Conservation (phyloP, 2,888 invertebrate genomes). For the Parnassius mnemosyne region DNA sequence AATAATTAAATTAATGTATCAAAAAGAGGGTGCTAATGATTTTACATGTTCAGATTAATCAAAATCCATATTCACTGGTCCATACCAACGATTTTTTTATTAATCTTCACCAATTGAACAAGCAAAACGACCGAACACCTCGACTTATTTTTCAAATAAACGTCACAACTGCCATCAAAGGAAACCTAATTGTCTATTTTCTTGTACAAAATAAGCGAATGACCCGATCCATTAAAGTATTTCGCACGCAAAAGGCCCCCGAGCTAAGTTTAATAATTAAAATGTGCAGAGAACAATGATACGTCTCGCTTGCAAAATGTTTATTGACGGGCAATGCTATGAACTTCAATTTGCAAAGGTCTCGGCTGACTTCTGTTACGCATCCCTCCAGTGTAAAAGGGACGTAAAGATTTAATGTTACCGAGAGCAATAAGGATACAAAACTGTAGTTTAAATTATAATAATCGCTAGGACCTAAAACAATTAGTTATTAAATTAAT, state of each 20-base stretch:
- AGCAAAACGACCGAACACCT: constrained; percentile 4
- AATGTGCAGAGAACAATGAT: constrained; percentile 74
- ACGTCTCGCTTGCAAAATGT: constrained; percentile 68
- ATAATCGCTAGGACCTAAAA: background rate
- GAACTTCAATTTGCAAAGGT: constrained; percentile 68
- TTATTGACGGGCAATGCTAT: constrained; percentile 61
- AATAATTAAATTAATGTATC: background rate
- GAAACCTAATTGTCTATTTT: constrained; percentile 26
- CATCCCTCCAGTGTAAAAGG: constrained; percentile 22
- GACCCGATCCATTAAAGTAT: constrained; percentile 46
- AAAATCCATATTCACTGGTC: constrained; percentile 7
- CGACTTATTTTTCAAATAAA: constrained; percentile 20
- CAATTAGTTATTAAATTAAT: no score
- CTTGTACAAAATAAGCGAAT: constrained; percentile 42
- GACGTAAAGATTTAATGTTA: constrained; percentile 20
- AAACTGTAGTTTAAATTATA: background rate
- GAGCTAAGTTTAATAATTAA: constrained; percentile 68
- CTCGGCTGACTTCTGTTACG: constrained; percentile 33
- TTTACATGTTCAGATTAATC: background rate
- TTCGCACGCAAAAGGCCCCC: constrained; percentile 47
- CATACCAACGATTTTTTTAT: constrained; percentile 7
- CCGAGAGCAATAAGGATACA: constrained; percentile 15
- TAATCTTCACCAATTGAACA: constrained; percentile 6
- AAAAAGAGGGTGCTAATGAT: no score
- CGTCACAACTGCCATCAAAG: constrained; percentile 19